These are phyloP conservation scores for Apeltes quadracus DNA, from an alignment of 2,113 vertebrate genomes.

Conservation along the genomic window DNA sequence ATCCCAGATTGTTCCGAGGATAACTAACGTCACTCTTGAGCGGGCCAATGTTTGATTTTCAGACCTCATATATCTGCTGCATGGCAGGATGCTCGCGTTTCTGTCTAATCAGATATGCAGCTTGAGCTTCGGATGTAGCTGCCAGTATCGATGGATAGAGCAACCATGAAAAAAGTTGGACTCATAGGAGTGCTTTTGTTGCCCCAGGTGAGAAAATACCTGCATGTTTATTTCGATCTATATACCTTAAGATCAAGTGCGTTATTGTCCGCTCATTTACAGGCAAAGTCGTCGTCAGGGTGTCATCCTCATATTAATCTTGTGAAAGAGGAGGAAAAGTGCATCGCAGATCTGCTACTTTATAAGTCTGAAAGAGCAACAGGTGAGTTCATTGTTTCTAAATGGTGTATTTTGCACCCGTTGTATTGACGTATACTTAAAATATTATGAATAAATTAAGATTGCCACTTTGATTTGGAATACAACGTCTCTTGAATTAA, in stretches of 20 bases:
- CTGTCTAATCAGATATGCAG: slow-evolving; percentile 18
- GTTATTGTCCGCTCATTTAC: neutral
- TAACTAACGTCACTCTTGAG: slow-evolving; percentile 6
- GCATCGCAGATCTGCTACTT: slow-evolving; percentile 59
- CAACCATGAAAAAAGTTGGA: slow-evolving; percentile 54
- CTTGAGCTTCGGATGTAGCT: neutral
- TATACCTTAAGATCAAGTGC: neutral
- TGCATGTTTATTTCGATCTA: neutral
- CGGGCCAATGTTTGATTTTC: slow-evolving; percentile 41
- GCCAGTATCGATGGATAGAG: neutral
- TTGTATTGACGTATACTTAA: neutral
- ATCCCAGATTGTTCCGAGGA: neutral
- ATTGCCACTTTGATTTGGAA: neutral
- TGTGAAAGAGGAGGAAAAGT: slow-evolving; percentile 81
- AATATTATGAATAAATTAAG: neutral
- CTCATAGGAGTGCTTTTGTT: slow-evolving; percentile 59
- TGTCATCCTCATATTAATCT: slow-evolving; percentile 81
- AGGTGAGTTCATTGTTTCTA: slow-evolving; percentile 46
- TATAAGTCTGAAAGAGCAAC: slow-evolving; percentile 37
- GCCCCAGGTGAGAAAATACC: slow-evolving; percentile 46
- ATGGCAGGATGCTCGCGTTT: slow-evolving; percentile 29
- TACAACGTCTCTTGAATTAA: neutral
- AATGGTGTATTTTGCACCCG: neutral
- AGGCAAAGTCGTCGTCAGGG: slow-evolving; percentile 68
- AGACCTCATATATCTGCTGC: slow-evolving; percentile 35